Percentiles rank a stretch among this genome's conserved stretches.
Conservation (phyloP, 2,888 invertebrate genomes). For the Spodoptera littoralis region DNA sequence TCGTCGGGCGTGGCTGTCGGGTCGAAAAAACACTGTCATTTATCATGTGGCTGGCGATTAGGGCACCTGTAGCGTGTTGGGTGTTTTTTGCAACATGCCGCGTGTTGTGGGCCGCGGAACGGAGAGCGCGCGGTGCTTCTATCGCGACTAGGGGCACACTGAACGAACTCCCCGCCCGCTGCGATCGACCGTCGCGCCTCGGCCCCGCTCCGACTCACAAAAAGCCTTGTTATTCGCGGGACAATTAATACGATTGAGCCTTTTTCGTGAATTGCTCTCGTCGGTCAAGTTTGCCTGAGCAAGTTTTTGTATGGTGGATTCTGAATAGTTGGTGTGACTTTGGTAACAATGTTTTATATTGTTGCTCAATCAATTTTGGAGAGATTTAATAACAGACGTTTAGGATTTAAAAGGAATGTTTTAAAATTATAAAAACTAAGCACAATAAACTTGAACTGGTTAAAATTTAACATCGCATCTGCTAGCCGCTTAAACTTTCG, state of each 20-base stretch:
- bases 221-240: slow-evolving; percentile 72
- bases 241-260: slow-evolving; percentile 74
- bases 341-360: slow-evolving; percentile 15
- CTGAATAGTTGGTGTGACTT: slow-evolving; percentile 24
- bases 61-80: slow-evolving; percentile 78
- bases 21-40: slow-evolving; percentile 73
- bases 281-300: slow-evolving; percentile 44
- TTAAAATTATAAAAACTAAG: neutral
- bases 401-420: neutral
- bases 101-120: slow-evolving; percentile 58
- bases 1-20: slow-evolving; percentile 64
- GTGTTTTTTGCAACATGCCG: slow-evolving; percentile 71
- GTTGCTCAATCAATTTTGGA: neutral
- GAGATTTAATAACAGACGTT: neutral
- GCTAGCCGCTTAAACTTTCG: slow-evolving; percentile 25
- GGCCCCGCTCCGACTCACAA: slow-evolving; percentile 70
- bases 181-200: slow-evolving; percentile 70
- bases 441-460: neutral
- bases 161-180: slow-evolving; percentile 68
- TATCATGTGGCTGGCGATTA: slow-evolving; percentile 70
- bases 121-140: slow-evolving; percentile 69
- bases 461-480: slow-evolving; percentile 5
- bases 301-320: slow-evolving; percentile 34
- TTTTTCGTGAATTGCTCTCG: slow-evolving; percentile 61
- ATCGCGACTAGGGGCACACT: slow-evolving; percentile 70